Evolutionary conservation across 2,113 vertebrate species (phyloP).

Genomic region (Aleadryas rufinucha): DNA sequence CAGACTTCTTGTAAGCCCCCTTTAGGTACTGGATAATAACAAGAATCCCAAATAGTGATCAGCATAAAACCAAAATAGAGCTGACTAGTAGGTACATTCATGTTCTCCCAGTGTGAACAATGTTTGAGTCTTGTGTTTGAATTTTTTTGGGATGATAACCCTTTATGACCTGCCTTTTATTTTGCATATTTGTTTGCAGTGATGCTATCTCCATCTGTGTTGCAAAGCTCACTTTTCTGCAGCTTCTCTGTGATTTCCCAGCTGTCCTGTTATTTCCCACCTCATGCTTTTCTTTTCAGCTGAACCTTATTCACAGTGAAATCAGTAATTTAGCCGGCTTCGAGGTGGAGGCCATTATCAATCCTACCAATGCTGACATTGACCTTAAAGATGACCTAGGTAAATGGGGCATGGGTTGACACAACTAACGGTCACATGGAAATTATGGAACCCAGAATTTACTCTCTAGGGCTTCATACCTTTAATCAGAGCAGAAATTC

Average conservation of each 20-base stretch:
- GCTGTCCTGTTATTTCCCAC: constrained; percentile 81
- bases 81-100: not conserved
- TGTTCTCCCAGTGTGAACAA: not conserved
- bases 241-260: constrained; percentile 76
- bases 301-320: constrained; percentile 99
- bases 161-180: constrained; percentile 64
- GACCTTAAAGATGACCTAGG: constrained; percentile 99
- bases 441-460: constrained; percentile 81
- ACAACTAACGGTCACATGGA: constrained; percentile 78
- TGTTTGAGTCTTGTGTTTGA: constrained; percentile 68
- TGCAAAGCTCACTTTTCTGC: constrained; percentile 75
- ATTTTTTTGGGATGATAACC: not conserved
- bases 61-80: not conserved
- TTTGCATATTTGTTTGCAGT: constrained; percentile 69
- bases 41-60: not conserved
- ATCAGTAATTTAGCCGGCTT: constrained; percentile 99
- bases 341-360: constrained; percentile 99
- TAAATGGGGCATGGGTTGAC: constrained; percentile 83
- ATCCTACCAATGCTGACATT: constrained; percentile 99
- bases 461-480: constrained; percentile 12
- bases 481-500: constrained; percentile 38
- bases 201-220: constrained; percentile 69
- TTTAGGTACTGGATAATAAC: not conserved
- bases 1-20: not conserved
- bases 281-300: constrained; percentile 90